phyloP scores from a whole-genome alignment of 2,113 vertebrate genomes.

The Bubo scandiacus region DNA sequence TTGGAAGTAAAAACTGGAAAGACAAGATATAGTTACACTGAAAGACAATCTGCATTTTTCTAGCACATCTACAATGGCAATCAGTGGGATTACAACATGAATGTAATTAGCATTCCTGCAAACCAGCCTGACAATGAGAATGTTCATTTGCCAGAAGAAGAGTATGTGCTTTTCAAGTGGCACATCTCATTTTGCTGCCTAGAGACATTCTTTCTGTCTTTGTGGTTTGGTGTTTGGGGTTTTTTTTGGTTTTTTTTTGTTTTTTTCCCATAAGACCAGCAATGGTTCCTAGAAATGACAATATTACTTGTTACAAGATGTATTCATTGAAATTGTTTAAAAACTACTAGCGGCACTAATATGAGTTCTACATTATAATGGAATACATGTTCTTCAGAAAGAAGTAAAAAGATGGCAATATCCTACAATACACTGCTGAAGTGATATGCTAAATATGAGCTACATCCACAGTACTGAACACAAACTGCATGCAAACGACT shows the following conservation, averaged over 20 bases:
- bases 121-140: not conserved
- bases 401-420: not conserved
- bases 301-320: not conserved
- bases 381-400: not conserved
- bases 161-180: not conserved
- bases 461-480: not conserved
- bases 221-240: not conserved
- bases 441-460: not conserved
- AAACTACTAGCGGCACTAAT: not conserved
- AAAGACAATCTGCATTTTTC: not conserved
- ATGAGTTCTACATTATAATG: not conserved
- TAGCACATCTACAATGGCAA: not conserved
- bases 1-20: not conserved
- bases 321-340: conserved; percentile 28
- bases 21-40: not conserved
- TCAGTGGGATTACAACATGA: not conserved
- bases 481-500: not conserved
- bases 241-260: not conserved
- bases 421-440: not conserved
- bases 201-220: not conserved
- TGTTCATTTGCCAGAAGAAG: conserved; percentile 8
- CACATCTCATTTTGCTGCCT: conserved; percentile 19
- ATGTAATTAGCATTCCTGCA: not conserved
- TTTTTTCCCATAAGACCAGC: not conserved
- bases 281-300: conserved; percentile 14